A percentile compares a stretch with the other conserved stretches of the same genome.
Conservation (phyloP, 2,888 invertebrate genomes). For the Platerodrilus igneus region DNA sequence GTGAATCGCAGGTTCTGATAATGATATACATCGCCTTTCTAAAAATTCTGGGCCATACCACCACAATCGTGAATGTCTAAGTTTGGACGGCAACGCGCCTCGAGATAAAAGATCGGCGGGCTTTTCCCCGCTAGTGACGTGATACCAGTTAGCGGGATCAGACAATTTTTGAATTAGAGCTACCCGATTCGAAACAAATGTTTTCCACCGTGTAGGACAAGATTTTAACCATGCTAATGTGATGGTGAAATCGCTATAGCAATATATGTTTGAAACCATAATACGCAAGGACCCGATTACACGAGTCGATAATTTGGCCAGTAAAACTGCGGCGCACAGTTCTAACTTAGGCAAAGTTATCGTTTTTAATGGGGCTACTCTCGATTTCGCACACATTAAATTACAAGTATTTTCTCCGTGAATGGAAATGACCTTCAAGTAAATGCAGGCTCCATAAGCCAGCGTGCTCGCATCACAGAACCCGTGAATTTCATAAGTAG, state of each 20-base stretch:
- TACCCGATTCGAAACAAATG: conserved; percentile 17
- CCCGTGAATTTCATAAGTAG: conserved; percentile 14
- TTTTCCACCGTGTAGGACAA: conserved; percentile 8
- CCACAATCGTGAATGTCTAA: conserved; percentile 7
- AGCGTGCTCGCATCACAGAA: conserved; percentile 24
- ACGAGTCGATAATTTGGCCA: conserved; percentile 8
- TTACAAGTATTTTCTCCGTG: conserved; percentile 1
- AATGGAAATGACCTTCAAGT: conserved; percentile 7
- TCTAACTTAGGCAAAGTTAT: conserved; percentile 1
- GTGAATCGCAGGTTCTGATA: too few relatives aligned
- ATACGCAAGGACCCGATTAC: conserved; percentile 3
- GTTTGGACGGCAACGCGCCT: not conserved
- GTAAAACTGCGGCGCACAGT: conserved; percentile 10
- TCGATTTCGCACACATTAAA: conserved; percentile 13
- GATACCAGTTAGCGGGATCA: conserved; percentile 12
- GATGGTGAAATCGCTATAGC: conserved; percentile 15
- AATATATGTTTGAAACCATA: conserved; percentile 5
- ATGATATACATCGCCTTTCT: too few relatives aligned
- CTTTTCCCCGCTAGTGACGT: conserved; percentile 13
- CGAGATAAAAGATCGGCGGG: conserved; percentile 12
- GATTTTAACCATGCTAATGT: conserved; percentile 13
- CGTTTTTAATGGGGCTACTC: conserved; percentile 3
- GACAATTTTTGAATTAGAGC: conserved; percentile 13
- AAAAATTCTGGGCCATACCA: conserved; percentile 10
- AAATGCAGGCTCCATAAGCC: conserved; percentile 25